Evolutionary conservation across 2,888 invertebrate species (phyloP).

Genomic region (Dicyrtomina minuta): DNA sequence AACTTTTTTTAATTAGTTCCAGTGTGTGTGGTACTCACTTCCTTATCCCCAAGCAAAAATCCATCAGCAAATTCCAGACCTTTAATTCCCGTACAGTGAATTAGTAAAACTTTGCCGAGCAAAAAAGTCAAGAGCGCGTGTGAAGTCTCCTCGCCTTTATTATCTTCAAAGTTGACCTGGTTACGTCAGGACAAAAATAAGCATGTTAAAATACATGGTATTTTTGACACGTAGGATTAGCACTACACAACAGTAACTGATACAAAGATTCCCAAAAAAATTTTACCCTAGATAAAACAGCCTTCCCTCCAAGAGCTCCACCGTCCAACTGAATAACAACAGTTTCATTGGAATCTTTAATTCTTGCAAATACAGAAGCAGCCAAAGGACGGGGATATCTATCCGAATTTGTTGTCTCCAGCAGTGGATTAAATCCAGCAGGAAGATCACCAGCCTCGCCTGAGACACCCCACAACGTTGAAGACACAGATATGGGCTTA

Average conservation of each 20-base stretch:
- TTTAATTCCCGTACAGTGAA: slow-evolving; percentile 62
- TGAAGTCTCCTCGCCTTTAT: slow-evolving; percentile 41
- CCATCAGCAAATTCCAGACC: slow-evolving; percentile 63
- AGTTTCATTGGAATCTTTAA: no score
- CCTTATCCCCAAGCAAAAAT: slow-evolving; percentile 79
- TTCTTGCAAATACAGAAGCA: slow-evolving; percentile 46
- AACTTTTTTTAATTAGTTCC: neutral
- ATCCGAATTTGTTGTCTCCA: slow-evolving; percentile 50
- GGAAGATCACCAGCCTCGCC: slow-evolving; percentile 35
- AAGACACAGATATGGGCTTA: no score
- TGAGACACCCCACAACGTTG: no score
- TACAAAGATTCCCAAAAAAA: no score
- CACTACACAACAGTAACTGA: no score
- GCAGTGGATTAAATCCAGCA: slow-evolving; percentile 38
- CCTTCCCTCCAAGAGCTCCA: slow-evolving; percentile 66
- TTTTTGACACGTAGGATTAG: neutral
- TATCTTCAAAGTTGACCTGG: slow-evolving; percentile 76
- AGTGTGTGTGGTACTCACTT: slow-evolving; percentile 63
- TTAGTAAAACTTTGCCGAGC: slow-evolving; percentile 61
- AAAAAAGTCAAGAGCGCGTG: slow-evolving; percentile 69
- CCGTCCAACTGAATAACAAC: no score
- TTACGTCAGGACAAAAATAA: neutral
- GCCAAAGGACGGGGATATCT: slow-evolving; percentile 51
- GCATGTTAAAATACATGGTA: neutral
- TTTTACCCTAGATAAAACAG: slow-evolving; percentile 75